Conservation (phyloP, 1,140 invertebrate genomes). For the Trichomalopsis sarcophagae region DNA sequence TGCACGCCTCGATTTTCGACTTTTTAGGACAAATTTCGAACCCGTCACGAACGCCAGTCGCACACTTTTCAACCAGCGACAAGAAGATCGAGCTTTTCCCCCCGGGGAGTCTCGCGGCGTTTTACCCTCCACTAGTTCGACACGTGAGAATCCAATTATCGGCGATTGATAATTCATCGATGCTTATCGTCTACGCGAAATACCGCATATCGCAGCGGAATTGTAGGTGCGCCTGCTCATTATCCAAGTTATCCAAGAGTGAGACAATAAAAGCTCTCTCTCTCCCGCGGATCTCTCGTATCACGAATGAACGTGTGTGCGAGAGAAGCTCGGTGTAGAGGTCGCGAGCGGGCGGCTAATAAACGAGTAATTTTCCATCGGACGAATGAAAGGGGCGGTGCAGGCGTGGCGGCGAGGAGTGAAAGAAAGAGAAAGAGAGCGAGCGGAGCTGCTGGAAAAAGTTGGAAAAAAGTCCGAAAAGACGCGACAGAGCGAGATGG, state of each 20-base stretch:
- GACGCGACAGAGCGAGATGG: slow-evolving; percentile 22
- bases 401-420: too few relatives aligned
- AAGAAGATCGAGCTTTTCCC: slow-evolving; percentile 30
- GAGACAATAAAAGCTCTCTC: not conserved
- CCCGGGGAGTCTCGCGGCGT: not conserved
- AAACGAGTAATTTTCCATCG: slow-evolving; percentile 20
- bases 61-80: not conserved
- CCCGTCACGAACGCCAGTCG: slow-evolving; percentile 45
- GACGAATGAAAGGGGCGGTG: not conserved
- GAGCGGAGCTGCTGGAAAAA: not conserved
- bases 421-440: not conserved
- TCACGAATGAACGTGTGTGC: not conserved
- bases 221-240: not conserved
- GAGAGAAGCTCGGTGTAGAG: not conserved
- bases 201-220: not conserved
- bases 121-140: slow-evolving; percentile 45
- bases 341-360: not conserved
- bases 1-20: slow-evolving; percentile 66
- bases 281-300: not conserved
- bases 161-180: slow-evolving; percentile 44
- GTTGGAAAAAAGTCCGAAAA: slow-evolving; percentile 55
- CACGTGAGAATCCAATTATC: slow-evolving; percentile 38
- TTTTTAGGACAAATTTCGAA: slow-evolving; percentile 61
- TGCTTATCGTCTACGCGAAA: not conserved
- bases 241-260: not conserved